Percentiles rank a stretch among this genome's conserved stretches.
Conservation (phyloP, 2,888 invertebrate species). For the Lepidonotus clava region DNA sequence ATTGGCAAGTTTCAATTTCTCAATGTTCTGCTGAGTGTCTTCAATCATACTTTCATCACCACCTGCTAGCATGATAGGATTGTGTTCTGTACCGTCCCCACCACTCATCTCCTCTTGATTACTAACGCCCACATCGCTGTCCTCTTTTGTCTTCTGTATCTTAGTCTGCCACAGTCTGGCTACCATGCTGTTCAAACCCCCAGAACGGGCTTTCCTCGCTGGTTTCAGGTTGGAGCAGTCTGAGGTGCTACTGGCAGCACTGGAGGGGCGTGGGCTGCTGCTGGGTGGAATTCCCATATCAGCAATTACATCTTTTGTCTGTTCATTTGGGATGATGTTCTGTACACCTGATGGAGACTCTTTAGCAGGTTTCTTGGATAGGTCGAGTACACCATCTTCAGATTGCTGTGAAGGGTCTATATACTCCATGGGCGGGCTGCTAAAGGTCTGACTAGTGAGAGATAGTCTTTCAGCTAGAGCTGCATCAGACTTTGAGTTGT, state of each 20-base stretch:
- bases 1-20: not conserved
- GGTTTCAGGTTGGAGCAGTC: not conserved
- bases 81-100: constrained; percentile 25
- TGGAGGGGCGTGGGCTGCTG: not conserved
- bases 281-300: not conserved
- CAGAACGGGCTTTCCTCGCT: not conserved
- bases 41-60: not conserved
- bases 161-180: constrained; percentile 64
- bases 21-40: not conserved
- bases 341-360: not conserved
- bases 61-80: constrained; percentile 8
- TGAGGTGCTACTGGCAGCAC: not conserved
- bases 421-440: not conserved
- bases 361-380: constrained; percentile 19
- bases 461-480: constrained; percentile 22
- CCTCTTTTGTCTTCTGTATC: constrained; percentile 47
- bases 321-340: not conserved
- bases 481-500: constrained; percentile 14
- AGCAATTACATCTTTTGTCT: not conserved
- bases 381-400: constrained; percentile 23
- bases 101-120: not conserved
- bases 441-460: constrained; percentile 7
- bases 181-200: constrained; percentile 61
- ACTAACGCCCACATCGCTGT: not conserved
- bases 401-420: not conserved